Conservation (phyloP, 2,888 invertebrate genomes). For the Pharmacophagus antenor region DNA sequence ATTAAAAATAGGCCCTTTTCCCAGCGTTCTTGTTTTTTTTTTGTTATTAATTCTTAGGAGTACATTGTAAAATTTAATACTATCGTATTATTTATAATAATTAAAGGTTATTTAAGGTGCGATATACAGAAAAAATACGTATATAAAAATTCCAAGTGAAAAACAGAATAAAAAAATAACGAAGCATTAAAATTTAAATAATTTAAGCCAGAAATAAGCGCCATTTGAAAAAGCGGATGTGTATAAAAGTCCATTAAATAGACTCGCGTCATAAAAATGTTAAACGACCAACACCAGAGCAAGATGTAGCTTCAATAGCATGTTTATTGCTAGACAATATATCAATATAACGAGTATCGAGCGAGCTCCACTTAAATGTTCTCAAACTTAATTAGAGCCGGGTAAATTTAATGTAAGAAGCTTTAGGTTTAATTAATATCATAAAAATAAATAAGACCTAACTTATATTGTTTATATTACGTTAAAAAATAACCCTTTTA, state of each 20-base stretch:
- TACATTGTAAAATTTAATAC: too few species aligned
- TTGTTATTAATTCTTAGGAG: too few species aligned
- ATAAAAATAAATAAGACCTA: too few species aligned
- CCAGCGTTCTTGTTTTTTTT: too few species aligned
- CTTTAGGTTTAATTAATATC: not conserved
- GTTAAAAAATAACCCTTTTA: too few species aligned
- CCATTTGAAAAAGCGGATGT: not conserved
- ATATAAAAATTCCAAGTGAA: not conserved
- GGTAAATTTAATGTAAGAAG: constrained; percentile 20
- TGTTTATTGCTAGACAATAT: constrained; percentile 39
- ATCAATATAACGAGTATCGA: constrained; percentile 14
- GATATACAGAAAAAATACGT: too few species aligned
- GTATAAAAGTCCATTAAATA: constrained; percentile 34
- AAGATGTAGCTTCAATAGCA: constrained; percentile 38
- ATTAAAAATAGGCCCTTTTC: too few species aligned
- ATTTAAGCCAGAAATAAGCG: not conserved
- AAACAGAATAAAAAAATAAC: not conserved
- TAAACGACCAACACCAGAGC: constrained; percentile 43
- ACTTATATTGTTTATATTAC: too few species aligned
- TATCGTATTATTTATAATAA: too few species aligned
- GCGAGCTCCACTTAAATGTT: constrained; percentile 32
- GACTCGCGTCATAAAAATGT: constrained; percentile 48
- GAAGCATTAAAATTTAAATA: not conserved
- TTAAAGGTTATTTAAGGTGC: too few species aligned
- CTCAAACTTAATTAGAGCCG: constrained; percentile 38